phyloP scores from a whole-genome alignment of 2,888 invertebrate species.

The Dolomedes plantarius region DNA sequence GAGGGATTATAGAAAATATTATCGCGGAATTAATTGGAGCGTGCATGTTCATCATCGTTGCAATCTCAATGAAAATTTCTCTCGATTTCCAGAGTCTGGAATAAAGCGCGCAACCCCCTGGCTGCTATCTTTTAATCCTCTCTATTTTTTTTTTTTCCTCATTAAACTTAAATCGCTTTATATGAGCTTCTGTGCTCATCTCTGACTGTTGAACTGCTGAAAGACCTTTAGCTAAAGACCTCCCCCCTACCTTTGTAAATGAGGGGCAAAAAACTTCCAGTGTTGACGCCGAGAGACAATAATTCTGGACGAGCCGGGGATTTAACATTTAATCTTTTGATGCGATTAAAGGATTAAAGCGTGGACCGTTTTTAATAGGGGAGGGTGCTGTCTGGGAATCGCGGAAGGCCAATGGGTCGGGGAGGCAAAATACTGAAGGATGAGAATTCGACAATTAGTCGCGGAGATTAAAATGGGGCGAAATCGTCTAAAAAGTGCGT shows the following conservation, averaged over 20 bases:
- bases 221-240: neutral
- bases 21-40: no score
- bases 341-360: constrained; percentile 45
- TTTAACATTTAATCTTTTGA: constrained; percentile 64
- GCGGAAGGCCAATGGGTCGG: constrained; percentile 27
- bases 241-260: neutral
- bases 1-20: no score
- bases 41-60: no score
- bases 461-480: constrained; percentile 40
- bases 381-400: constrained; percentile 20
- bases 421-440: constrained; percentile 24
- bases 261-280: constrained; percentile 2
- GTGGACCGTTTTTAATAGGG: constrained; percentile 18
- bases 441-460: constrained; percentile 62
- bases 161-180: neutral
- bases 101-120: no score
- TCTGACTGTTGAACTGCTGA: constrained; percentile 6
- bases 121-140: neutral
- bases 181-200: neutral
- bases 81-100: no score
- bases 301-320: constrained; percentile 31
- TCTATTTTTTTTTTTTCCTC: no score
- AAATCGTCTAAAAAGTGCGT: neutral
- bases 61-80: no score
- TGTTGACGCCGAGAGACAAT: constrained; percentile 51